These are phyloP conservation scores for Leucosticte australis DNA, from an alignment of 2,113 vertebrate genomes.

Conservation along the genomic window DNA sequence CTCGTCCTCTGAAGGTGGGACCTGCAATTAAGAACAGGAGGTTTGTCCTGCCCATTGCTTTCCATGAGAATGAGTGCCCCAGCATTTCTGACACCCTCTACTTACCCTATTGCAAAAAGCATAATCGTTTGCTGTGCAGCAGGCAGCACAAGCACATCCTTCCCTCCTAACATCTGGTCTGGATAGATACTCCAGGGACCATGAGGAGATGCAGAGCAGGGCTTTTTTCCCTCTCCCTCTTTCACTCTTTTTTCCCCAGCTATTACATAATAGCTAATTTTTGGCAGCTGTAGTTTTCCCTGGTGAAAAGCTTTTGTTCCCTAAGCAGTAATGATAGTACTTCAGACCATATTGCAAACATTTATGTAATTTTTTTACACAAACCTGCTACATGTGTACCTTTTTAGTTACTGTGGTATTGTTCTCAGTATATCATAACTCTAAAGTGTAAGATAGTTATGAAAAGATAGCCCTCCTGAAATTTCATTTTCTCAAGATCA, in stretches of 20 bases:
- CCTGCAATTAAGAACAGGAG: neutral
- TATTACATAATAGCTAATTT: slow-evolving; percentile 21
- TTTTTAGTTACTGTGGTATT: neutral
- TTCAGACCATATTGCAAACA: neutral
- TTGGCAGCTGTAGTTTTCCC: slow-evolving; percentile 2
- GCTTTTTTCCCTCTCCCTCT: neutral
- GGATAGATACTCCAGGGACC: slow-evolving; percentile 23
- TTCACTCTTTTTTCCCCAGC: neutral
- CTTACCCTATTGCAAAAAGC: neutral
- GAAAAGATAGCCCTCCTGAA: neutral
- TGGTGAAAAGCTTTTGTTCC: neutral
- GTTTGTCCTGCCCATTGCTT: neutral
- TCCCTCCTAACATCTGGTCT: slow-evolving; percentile 49
- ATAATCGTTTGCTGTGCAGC: neutral
- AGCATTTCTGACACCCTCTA: neutral
- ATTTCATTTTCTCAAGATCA: neutral
- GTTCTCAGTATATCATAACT: neutral
- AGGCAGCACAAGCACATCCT: neutral
- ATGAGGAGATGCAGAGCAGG: neutral
- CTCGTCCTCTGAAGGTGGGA: neutral
- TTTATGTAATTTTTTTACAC: neutral
- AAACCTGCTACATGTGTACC: neutral
- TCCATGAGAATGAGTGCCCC: neutral
- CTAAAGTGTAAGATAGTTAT: neutral
- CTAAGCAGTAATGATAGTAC: neutral